Evolutionary conservation across 2,888 invertebrate species (phyloP).

Genomic region (Chrysomela aeneicollis): DNA sequence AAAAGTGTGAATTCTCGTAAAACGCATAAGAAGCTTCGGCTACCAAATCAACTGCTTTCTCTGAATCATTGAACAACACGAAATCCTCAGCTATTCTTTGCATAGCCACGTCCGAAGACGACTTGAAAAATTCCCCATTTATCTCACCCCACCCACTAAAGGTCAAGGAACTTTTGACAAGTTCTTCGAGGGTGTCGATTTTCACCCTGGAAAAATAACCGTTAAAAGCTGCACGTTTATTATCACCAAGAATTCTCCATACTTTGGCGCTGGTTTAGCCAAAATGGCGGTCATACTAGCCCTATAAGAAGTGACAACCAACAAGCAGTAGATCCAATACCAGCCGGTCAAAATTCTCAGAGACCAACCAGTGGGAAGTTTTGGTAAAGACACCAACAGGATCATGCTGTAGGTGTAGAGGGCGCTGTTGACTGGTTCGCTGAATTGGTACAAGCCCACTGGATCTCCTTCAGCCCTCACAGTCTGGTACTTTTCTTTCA

Average conservation of each 20-base stretch:
- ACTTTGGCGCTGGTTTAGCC: conserved; percentile 79
- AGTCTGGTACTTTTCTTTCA: conserved; percentile 52
- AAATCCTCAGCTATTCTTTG: conserved; percentile 74
- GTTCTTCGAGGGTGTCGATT: conserved; percentile 77
- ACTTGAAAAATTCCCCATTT: conserved; percentile 73
- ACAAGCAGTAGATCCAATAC: conserved; percentile 87
- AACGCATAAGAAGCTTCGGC: conserved; percentile 78
- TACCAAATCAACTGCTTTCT: conserved; percentile 72
- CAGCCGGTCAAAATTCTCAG: conserved; percentile 82
- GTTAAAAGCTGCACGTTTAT: no score
- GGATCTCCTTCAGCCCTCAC: conserved; percentile 52
- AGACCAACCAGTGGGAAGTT: conserved; percentile 81
- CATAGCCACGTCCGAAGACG: conserved; percentile 72
- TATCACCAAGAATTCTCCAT: conserved; percentile 38
- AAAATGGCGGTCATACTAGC: conserved; percentile 87
- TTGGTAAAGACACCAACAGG: conserved; percentile 79
- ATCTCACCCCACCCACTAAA: conserved; percentile 79
- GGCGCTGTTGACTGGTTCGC: conserved; percentile 75
- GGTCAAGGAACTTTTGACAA: conserved; percentile 71
- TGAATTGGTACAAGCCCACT: conserved; percentile 73
- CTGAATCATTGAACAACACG: conserved; percentile 68
- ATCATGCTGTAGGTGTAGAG: conserved; percentile 85
- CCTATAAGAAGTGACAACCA: conserved; percentile 80
- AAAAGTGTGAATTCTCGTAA: conserved; percentile 78
- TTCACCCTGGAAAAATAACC: conserved; percentile 69